Conservation (phyloP, 2,113 vertebrate species). For the Tor tambroides region DNA sequence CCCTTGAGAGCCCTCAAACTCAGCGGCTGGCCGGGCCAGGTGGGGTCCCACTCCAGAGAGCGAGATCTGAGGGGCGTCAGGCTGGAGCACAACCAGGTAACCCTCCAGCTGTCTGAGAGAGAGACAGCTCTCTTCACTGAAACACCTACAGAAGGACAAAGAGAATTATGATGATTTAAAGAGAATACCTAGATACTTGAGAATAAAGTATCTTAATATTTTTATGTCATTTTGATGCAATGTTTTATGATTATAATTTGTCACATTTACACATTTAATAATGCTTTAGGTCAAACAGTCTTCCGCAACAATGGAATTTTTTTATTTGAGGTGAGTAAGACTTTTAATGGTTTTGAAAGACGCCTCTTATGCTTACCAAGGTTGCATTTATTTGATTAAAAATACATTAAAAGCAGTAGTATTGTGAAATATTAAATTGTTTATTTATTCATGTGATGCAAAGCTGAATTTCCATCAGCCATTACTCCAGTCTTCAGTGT, state of each 20-base stretch:
- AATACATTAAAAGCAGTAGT: neutral
- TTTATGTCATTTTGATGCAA: neutral
- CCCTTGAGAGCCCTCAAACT: constrained; percentile 86
- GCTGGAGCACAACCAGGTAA: constrained; percentile 95
- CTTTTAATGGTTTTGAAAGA: neutral
- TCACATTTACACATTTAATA: constrained; percentile 10
- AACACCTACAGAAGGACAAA: constrained; percentile 81
- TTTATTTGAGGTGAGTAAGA: neutral
- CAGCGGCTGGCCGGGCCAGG: constrained; percentile 86
- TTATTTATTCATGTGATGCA: neutral
- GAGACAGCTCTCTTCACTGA: constrained; percentile 95
- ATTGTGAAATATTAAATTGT: constrained; percentile 3
- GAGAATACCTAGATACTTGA: neutral
- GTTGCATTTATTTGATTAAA: neutral
- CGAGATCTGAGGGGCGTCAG: constrained; percentile 94
- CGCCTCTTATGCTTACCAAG: neutral
- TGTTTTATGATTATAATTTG: neutral
- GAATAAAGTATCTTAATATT: neutral
- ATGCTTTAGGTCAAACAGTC: neutral
- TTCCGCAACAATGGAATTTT: neutral
- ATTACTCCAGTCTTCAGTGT: too few species aligned
- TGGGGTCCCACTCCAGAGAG: constrained; percentile 88
- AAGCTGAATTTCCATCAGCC: neutral
- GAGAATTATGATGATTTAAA: neutral
- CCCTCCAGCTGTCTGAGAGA: constrained; percentile 92